Base-by-base conservation (phyloP, 2,888 invertebrate species). In the Watsonalla binaria region DNA sequence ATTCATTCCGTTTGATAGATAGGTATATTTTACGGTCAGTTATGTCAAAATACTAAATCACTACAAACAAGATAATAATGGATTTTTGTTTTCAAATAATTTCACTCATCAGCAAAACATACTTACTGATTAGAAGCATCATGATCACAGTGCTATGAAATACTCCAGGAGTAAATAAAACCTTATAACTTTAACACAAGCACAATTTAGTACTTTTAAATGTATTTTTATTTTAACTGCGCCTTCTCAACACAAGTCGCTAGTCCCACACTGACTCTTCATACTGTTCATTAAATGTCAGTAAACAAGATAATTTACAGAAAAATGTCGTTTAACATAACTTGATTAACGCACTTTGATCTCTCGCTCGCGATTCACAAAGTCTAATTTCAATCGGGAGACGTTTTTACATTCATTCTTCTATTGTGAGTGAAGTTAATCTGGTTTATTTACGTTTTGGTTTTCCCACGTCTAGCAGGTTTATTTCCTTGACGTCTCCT, bases 281-380 rank as follows among this genome's bases (percentile, higher is more conserved):
- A 15, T 37, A 39, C 39, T 49, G 49, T 56, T 52, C 62, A 51
- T 42, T 61, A 60, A 70, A 55, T 71, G 68, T 56, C 62, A 59
- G 67, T 69, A 76, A 75, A 76, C 71, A 74, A 67, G 66, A 68
- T 59, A 51, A 66, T 67, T 57, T 58, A 45, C 46, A 42, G 48
- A 45, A 49, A 48, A 53, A 49, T 15, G 46, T 54, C 35, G 56
- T 51, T 52, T 7, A 9, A 45, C 47, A 2, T 37, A 39, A 35
- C 24, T 5, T 9, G n/a, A 9, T 14, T 33, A 33, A n/a, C 45
- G 51, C 39, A 58, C 15, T 54, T 42, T 51, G 14, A 54, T 11
- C 55, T 53, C 46, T 58, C 46, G 6, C 5, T 14, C 11, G 0
- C 14, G 33, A 39, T 7, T 14, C 8, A 49, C 15, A 49, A 49